Evolutionary conservation across 2,113 vertebrate species (phyloP), one percentile per base, ranked within the genome.

Genomic region (Thunnus thynnus): DNA sequence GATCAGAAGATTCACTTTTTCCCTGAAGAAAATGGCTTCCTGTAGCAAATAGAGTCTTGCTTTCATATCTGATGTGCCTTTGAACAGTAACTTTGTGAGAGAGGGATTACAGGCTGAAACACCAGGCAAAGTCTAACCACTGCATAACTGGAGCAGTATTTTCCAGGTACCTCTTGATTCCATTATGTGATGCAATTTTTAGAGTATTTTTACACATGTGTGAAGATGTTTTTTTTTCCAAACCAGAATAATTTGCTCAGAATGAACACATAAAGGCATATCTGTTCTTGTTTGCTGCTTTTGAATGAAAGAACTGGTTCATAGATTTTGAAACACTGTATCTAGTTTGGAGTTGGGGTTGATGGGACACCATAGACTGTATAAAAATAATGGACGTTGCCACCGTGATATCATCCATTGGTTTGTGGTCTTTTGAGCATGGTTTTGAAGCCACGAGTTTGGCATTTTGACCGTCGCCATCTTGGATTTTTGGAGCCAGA

Each of bases 21-120:
- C 2, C 27, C 11, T 47, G 13, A 46, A 60, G 8, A 58, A 44
- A 67, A 52, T 44, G 13, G 11, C 9, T 0, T 60, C 18, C 10
- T 46, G 52, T 10, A 41, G 25, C n/a, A 56, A 58, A 54, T 13
- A 56, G 13, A 56, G 12, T 57, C 8, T 27, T 9, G n/a, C 11
- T 48, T 56, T 60, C 4, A 50, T 86, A 78, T 88, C 61, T 67
- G 73, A 85, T 83, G 56, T 68, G 36, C 68, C 63, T 86, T 66
- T 76, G 62, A 81, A 80, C 36, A 46, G 25, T 3, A n/a, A 18
- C 36, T 60, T 41, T 70, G 30, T 22, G 62, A 20, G 51, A 16
- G 67, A 55, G 54, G 20, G 54, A 74, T 47, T 44, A 68, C 30
- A 36, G 20, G 44, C 16, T 32, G 2, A 25, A 64, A n/a, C 17